phyloP scores from a whole-genome alignment of 2,113 vertebrate species.

The Azemiops feae region DNA sequence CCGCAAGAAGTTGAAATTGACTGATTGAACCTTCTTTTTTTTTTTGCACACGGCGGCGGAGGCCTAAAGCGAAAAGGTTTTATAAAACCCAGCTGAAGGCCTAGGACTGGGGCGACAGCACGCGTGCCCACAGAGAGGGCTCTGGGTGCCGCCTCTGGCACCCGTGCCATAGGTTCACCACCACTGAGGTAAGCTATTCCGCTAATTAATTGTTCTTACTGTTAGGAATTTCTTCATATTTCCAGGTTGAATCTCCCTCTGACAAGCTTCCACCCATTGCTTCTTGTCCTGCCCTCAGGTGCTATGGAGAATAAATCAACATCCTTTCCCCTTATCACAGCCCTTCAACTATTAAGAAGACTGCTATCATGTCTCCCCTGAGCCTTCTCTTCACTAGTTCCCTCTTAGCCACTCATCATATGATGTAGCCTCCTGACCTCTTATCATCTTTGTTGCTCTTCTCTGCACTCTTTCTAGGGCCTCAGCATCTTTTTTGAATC shows the following conservation, averaged over 20 bases:
- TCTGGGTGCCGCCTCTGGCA: too few relatives aligned
- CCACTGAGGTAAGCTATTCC: not conserved
- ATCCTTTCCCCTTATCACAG: not conserved
- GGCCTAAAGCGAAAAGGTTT: too few relatives aligned
- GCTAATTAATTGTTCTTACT: not conserved
- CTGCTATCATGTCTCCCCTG: not conserved
- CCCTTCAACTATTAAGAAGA: not conserved
- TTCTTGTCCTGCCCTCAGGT: not conserved
- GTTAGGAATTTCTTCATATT: not conserved
- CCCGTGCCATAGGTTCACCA: too few relatives aligned
- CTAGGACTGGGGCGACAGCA: too few relatives aligned
- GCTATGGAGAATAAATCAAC: not conserved
- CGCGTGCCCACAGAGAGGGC: too few relatives aligned
- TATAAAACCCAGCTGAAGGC: too few relatives aligned
- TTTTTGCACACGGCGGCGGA: too few relatives aligned
- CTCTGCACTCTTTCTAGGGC: not conserved
- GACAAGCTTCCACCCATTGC: not conserved
- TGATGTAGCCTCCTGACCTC: not conserved
- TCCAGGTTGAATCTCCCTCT: not conserved
- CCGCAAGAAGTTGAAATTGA: too few relatives aligned
- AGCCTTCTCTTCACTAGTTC: not conserved
- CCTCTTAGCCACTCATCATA: not conserved
- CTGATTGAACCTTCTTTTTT: too few relatives aligned
- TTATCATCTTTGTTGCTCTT: too few relatives aligned
- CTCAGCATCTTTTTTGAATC: not conserved